These are phyloP conservation scores for Limnephilus lunatus DNA, from an alignment of 2,888 invertebrate genomes.

Conservation along the genomic window DNA sequence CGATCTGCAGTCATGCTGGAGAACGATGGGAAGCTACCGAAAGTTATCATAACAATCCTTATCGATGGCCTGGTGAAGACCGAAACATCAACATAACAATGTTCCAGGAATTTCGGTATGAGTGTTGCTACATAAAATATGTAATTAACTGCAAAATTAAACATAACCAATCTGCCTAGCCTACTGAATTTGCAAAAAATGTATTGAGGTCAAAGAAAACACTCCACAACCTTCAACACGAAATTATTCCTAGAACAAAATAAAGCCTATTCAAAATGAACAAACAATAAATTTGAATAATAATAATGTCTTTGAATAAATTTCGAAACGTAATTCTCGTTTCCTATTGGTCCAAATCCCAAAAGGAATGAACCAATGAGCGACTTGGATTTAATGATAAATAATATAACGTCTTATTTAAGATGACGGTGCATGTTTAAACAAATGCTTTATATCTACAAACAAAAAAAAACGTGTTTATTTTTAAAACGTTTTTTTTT, in stretches of 20 bases:
- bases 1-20: too few relatives aligned
- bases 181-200: background rate
- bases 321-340: background rate
- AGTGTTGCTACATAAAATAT: background rate
- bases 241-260: background rate
- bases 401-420: background rate
- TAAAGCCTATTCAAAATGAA: background rate
- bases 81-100: too few relatives aligned
- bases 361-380: background rate
- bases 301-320: background rate
- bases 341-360: background rate
- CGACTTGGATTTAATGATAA: background rate
- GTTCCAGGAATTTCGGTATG: background rate
- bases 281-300: background rate
- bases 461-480: background rate
- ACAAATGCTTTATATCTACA: background rate
- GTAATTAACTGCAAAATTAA: background rate
- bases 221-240: background rate
- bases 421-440: background rate
- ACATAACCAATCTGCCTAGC: background rate
- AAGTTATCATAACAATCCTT: too few relatives aligned
- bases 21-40: too few relatives aligned
- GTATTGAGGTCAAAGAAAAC: background rate
- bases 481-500: too few relatives aligned
- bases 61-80: too few relatives aligned